Evolutionary conservation across 2,888 invertebrate species (phyloP).

Genomic region (Merodon equestris): DNA sequence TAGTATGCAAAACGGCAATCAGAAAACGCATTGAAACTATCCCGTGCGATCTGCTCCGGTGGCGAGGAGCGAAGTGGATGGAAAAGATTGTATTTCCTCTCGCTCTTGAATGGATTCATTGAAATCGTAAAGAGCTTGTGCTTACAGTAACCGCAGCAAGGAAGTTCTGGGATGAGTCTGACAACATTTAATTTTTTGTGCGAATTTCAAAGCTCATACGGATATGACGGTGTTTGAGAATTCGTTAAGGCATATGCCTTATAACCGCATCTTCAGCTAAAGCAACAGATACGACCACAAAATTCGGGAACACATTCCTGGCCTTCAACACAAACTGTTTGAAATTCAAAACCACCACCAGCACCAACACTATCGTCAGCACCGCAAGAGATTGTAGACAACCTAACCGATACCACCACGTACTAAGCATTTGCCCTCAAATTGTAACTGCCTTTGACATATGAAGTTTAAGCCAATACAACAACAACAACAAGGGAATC

Average conservation of each 20-base stretch:
- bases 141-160: conserved; percentile 8
- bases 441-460: conserved; percentile 60
- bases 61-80: conserved; percentile 2
- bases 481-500: conserved; percentile 30
- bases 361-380: neutral
- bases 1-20: conserved; percentile 67
- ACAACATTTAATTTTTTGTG: no score
- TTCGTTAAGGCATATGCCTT: no score
- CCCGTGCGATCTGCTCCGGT: conserved; percentile 4
- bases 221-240: no score
- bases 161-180: no score
- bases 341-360: conserved; percentile 12
- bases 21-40: conserved; percentile 65
- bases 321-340: conserved; percentile 40
- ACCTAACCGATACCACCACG: conserved; percentile 51
- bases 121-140: conserved; percentile 40
- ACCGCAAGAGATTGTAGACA: conserved; percentile 38
- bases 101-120: conserved; percentile 39
- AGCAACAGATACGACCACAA: no score
- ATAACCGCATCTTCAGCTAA: no score
- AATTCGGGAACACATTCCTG: neutral
- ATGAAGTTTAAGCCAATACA: conserved; percentile 37
- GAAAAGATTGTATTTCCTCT: conserved; percentile 18
- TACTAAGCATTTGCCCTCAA: conserved; percentile 48
- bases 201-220: no score